Conservation (phyloP, 1,140 invertebrate species). For the Dendroctonus valens region DNA sequence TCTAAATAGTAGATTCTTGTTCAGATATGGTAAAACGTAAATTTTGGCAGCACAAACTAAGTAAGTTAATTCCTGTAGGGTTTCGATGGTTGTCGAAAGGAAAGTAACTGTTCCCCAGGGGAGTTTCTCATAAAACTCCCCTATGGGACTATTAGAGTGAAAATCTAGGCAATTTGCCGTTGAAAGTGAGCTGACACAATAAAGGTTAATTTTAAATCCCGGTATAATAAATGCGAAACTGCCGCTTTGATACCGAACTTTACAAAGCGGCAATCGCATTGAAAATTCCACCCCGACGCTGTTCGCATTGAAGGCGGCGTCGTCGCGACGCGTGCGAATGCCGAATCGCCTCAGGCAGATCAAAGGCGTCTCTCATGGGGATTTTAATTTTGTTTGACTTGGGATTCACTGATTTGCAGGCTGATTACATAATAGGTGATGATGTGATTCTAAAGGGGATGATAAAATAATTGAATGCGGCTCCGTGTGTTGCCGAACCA, state of each 20-base stretch:
- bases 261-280: slow-evolving; percentile 47
- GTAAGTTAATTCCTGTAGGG: no score
- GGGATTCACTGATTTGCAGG: slow-evolving; percentile 30
- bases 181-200: slow-evolving; percentile 39
- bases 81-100: no score
- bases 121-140: slow-evolving; percentile 7
- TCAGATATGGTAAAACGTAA: no score
- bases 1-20: no score
- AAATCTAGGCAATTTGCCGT: slow-evolving; percentile 16
- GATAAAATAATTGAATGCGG: slow-evolving; percentile 8
- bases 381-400: slow-evolving; percentile 41
- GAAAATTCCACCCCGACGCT: slow-evolving; percentile 47
- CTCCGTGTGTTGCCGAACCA: no score
- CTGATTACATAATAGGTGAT: slow-evolving; percentile 25
- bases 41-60: no score
- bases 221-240: slow-evolving; percentile 41
- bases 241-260: slow-evolving; percentile 39
- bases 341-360: slow-evolving; percentile 35
- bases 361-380: slow-evolving; percentile 25
- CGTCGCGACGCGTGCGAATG: slow-evolving; percentile 39
- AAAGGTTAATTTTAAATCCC: slow-evolving; percentile 47
- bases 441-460: slow-evolving; percentile 15
- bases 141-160: neutral
- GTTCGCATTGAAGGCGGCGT: slow-evolving; percentile 43
- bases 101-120: no score